Conservation (phyloP, 2,113 vertebrate genomes). For the Sinocyclocheilus anshuiensis region DNA sequence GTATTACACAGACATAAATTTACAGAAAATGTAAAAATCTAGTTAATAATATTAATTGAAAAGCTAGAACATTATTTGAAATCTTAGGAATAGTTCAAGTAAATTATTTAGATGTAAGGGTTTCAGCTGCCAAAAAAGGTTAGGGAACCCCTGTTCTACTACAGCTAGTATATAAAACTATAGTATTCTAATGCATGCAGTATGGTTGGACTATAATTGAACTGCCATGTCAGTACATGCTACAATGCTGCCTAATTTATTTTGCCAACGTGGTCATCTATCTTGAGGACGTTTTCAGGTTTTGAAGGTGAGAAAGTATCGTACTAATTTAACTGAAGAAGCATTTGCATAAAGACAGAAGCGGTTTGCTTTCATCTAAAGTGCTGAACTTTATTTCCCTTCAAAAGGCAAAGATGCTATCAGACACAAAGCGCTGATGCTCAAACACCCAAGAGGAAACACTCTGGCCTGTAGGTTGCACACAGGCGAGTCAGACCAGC, state of each 20-base stretch:
- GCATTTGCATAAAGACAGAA: background rate
- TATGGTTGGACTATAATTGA: background rate
- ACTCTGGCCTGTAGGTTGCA: slow-evolving; percentile 18
- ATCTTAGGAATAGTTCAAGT: background rate
- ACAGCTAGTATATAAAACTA: background rate
- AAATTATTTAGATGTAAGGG: background rate
- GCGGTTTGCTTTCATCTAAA: background rate
- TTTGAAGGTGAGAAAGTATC: slow-evolving; percentile 30
- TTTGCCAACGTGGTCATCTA: background rate
- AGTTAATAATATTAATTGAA: background rate
- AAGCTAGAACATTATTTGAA: background rate
- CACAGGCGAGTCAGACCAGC: slow-evolving; percentile 8
- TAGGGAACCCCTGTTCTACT: background rate
- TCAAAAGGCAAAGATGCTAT: slow-evolving; percentile 31
- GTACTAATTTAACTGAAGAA: background rate
- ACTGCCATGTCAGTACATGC: background rate
- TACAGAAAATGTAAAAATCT: background rate
- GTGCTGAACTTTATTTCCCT: slow-evolving; percentile 25
- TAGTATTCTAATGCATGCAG: background rate
- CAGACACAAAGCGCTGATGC: slow-evolving; percentile 21
- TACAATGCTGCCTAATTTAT: background rate
- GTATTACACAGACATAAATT: too few relatives aligned
- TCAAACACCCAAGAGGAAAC: background rate
- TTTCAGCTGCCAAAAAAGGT: too few relatives aligned
- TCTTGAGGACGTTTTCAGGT: slow-evolving; percentile 39